Percentiles rank a stretch among this genome's conserved stretches.
Evolutionary conservation across 2,888 invertebrate genomes (phyloP).

Genomic region (Drepanosiphum platanoidis): DNA sequence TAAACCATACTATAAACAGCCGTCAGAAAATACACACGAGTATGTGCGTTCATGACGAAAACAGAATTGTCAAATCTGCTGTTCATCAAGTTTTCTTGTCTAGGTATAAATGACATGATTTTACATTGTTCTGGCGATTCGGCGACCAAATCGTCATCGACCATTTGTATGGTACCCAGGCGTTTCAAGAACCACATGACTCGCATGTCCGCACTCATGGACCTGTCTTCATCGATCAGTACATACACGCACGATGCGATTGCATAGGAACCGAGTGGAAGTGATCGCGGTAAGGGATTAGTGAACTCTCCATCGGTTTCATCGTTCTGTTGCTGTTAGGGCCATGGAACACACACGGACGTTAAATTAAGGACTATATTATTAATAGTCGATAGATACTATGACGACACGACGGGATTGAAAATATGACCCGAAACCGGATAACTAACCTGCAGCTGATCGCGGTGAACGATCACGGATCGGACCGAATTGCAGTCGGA

Average conservation of each 20-base stretch:
- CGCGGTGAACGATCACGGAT: neutral
- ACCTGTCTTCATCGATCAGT: constrained; percentile 20
- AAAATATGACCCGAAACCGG: too few species aligned
- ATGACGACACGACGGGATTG: too few species aligned
- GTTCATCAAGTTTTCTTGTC: neutral
- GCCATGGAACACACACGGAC: neutral
- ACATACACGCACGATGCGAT: constrained; percentile 31
- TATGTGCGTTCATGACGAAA: constrained; percentile 46
- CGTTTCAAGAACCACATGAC: constrained; percentile 55
- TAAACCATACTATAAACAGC: constrained; percentile 77
- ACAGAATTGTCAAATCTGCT: neutral
- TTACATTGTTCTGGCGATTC: constrained; percentile 35
- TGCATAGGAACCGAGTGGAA: neutral
- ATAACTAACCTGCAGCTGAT: neutral
- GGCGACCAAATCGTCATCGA: neutral
- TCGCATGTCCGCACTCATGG: constrained; percentile 46
- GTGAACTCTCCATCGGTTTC: neutral
- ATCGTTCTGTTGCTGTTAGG: neutral
- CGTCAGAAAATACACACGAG: constrained; percentile 46
- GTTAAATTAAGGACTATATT: neutral
- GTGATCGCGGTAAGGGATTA: neutral
- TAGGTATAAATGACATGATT: constrained; percentile 46
- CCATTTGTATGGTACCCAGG: constrained; percentile 19
- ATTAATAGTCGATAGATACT: too few species aligned
- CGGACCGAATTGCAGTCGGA: neutral